A percentile compares a stretch with the other conserved stretches of the same genome.
These are phyloP conservation scores for Cephalopachus bancanus DNA, from an alignment of 2,797 vertebrate genomes.

Conservation along the genomic window DNA sequence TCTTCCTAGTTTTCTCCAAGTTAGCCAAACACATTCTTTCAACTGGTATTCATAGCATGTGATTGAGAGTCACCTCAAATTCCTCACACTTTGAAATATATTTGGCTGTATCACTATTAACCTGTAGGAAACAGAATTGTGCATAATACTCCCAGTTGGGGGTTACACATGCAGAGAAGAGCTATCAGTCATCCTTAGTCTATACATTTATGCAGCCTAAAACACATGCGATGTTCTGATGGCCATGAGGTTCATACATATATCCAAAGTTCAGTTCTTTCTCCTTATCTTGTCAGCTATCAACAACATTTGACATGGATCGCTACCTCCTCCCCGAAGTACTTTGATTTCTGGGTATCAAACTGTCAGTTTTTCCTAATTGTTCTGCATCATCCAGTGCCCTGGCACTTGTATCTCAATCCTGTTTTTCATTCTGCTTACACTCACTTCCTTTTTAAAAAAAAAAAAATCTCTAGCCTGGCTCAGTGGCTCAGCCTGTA, in stretches of 20 bases:
- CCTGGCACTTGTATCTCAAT: not conserved
- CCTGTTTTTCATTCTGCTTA: not conserved
- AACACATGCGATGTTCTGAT: not conserved
- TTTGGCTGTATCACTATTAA: not conserved
- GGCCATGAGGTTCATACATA: not conserved
- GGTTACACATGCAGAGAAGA: not conserved
- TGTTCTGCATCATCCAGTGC: not conserved
- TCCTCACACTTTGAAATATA: not conserved
- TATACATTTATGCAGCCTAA: not conserved
- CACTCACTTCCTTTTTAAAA: not conserved
- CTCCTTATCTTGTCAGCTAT: not conserved
- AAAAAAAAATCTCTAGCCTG: no score
- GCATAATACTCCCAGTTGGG: not conserved
- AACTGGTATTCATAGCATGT: not conserved
- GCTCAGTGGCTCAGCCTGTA: no score
- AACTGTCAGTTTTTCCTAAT: not conserved
- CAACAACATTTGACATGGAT: not conserved
- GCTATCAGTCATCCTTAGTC: not conserved
- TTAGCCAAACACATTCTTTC: not conserved
- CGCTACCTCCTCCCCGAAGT: constrained; percentile 34
- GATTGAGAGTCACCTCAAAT: not conserved
- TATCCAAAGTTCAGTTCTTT: not conserved
- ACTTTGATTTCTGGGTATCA: constrained; percentile 9
- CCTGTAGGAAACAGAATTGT: not conserved
- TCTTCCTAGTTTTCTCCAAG: constrained; percentile 1